Conservation (phyloP, 2,888 invertebrate genomes). For the Teinopalpus imperialis region DNA sequence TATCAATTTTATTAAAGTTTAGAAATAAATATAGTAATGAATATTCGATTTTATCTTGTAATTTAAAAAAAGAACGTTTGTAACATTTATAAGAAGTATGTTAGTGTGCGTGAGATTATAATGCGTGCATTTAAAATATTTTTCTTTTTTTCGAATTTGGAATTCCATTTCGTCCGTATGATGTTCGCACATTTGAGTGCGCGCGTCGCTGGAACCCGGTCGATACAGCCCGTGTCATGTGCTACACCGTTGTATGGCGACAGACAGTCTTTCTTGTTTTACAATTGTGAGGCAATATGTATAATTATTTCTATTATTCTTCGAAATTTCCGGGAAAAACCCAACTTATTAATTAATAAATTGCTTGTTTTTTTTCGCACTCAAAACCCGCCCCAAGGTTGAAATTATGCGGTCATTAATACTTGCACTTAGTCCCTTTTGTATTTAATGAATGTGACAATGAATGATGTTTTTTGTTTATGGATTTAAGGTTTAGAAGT, state of each 20-base stretch:
- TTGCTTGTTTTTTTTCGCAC: neutral
- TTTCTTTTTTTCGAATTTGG: constrained; percentile 20
- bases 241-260: constrained; percentile 61
- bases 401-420: neutral
- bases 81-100: too few species aligned
- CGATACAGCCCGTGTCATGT: constrained; percentile 72
- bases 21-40: too few species aligned
- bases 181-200: constrained; percentile 56
- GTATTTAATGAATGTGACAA: neutral
- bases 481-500: constrained; percentile 3
- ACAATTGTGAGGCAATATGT: constrained; percentile 52
- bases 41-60: too few species aligned
- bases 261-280: constrained; percentile 73
- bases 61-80: too few species aligned
- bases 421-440: constrained; percentile 8
- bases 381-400: neutral
- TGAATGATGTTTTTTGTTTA: constrained; percentile 2
- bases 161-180: constrained; percentile 39
- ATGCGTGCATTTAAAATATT: constrained; percentile 11
- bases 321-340: constrained; percentile 15
- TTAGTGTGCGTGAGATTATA: too few species aligned
- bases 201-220: constrained; percentile 69
- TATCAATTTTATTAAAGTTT: too few species aligned
- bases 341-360: constrained; percentile 5
- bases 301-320: constrained; percentile 31